Evolutionary conservation across 2,888 invertebrate genomes (phyloP).

Genomic region (Andrena bucephala): DNA sequence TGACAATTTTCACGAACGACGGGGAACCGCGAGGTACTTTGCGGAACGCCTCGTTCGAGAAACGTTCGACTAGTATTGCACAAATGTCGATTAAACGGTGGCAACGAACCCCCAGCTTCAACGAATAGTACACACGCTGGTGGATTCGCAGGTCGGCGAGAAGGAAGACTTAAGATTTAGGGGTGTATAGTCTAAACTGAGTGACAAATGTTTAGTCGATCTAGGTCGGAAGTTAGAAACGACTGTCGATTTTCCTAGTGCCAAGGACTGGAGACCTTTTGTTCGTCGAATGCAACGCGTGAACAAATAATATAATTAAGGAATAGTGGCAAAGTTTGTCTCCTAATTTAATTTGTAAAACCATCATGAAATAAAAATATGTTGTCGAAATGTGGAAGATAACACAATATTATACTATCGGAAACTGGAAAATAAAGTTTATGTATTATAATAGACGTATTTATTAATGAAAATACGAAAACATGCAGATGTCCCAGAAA

Average conservation of each 20-base stretch:
- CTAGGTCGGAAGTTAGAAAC: too few species aligned
- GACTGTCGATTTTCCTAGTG: too few species aligned
- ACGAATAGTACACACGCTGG: constrained; percentile 9
- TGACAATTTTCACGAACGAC: constrained; percentile 17
- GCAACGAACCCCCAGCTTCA: constrained; percentile 2
- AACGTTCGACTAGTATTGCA: constrained; percentile 56
- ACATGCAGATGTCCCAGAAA: too few species aligned
- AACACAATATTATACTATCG: too few species aligned
- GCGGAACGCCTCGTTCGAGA: neutral
- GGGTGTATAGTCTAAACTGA: neutral
- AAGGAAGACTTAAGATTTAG: neutral
- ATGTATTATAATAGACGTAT: too few species aligned
- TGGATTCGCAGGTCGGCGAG: neutral
- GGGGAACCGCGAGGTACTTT: constrained; percentile 1
- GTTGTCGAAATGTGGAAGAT: too few species aligned
- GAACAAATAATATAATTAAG: neutral
- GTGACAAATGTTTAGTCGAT: too few species aligned
- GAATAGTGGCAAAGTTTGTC: too few species aligned
- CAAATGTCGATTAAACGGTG: constrained; percentile 34
- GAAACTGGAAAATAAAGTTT: too few species aligned
- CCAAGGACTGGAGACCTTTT: neutral
- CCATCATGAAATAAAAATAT: too few species aligned
- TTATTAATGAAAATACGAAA: too few species aligned
- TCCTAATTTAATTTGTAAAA: too few species aligned
- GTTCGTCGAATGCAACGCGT: neutral